Percentiles rank a stretch among this genome's conserved stretches.
Conservation (phyloP, 2,797 vertebrate genomes). For the Ambastaia sidthimunki region DNA sequence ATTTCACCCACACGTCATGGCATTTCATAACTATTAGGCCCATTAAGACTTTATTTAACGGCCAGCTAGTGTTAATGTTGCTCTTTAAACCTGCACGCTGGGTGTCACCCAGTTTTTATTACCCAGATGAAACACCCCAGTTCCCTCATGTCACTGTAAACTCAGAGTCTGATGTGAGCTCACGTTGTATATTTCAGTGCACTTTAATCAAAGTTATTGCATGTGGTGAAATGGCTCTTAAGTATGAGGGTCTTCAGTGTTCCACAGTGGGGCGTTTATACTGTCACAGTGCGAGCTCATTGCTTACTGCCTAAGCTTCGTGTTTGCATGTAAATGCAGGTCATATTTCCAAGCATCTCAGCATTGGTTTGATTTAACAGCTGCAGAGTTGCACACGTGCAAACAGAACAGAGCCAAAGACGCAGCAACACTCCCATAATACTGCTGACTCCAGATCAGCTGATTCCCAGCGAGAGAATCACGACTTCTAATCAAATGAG, state of each 20-base stretch:
- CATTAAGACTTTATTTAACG: background rate
- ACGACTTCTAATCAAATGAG: conserved; percentile 60
- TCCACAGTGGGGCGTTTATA: conserved; percentile 17
- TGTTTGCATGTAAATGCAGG: conserved; percentile 25
- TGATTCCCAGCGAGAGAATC: conserved; percentile 55
- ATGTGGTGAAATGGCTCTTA: conserved; percentile 33
- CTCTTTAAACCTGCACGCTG: background rate
- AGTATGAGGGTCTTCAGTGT: conserved; percentile 24
- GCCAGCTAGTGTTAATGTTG: background rate
- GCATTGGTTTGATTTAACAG: conserved; percentile 52
- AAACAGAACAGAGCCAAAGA: conserved; percentile 47
- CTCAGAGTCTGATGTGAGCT: conserved; percentile 29
- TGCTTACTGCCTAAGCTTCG: conserved; percentile 6
- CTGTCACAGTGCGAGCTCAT: background rate
- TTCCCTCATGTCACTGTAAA: conserved; percentile 6
- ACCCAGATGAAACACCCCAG: conserved; percentile 6
- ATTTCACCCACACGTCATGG: too few species aligned
- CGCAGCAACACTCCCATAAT: conserved; percentile 46
- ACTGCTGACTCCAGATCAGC: conserved; percentile 59
- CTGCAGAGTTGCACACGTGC: conserved; percentile 35
- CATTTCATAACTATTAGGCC: too few species aligned
- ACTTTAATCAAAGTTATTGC: conserved; percentile 33
- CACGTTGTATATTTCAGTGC: conserved; percentile 25
- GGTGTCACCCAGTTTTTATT: conserved; percentile 30
- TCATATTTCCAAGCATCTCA: conserved; percentile 38